Evolutionary conservation across 2,797 vertebrate species (phyloP).

Genomic region (Sebastes taczanowskii): DNA sequence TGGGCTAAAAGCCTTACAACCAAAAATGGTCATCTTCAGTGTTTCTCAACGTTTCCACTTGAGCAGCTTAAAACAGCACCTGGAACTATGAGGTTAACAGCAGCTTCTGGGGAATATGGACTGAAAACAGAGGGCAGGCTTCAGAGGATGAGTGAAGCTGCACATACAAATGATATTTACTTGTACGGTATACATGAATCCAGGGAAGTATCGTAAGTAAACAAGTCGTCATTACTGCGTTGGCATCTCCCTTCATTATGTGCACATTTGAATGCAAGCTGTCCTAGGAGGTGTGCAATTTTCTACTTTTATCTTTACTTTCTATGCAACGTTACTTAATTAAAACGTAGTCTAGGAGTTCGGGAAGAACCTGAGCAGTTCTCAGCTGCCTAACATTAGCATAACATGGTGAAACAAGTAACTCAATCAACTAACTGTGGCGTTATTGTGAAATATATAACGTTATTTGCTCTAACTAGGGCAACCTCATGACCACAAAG

Average conservation of each 20-base stretch:
- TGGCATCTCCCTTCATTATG: too few species aligned
- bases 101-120: background rate
- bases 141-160: background rate
- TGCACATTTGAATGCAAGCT: too few species aligned
- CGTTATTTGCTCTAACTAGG: too few species aligned
- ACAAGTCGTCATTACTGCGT: rapidly evolving
- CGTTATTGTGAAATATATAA: too few species aligned
- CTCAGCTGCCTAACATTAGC: too few species aligned
- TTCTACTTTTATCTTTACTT: too few species aligned
- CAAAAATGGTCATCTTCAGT: constrained; percentile 25
- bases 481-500: too few species aligned
- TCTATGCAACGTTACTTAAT: rapidly evolving
- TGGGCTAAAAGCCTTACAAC: constrained; percentile 24
- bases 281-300: too few species aligned
- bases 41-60: constrained; percentile 34
- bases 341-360: rapidly evolving
- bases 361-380: too few species aligned
- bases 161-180: background rate
- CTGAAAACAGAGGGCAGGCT: background rate
- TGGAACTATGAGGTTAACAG: background rate
- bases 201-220: too few species aligned
- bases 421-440: too few species aligned
- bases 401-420: too few species aligned
- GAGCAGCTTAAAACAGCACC: constrained; percentile 9
- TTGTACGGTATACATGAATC: rapidly evolving